These are phyloP conservation scores for Tuberolachnus salignus DNA, from an alignment of 2,888 invertebrate genomes.

Conservation along the genomic window DNA sequence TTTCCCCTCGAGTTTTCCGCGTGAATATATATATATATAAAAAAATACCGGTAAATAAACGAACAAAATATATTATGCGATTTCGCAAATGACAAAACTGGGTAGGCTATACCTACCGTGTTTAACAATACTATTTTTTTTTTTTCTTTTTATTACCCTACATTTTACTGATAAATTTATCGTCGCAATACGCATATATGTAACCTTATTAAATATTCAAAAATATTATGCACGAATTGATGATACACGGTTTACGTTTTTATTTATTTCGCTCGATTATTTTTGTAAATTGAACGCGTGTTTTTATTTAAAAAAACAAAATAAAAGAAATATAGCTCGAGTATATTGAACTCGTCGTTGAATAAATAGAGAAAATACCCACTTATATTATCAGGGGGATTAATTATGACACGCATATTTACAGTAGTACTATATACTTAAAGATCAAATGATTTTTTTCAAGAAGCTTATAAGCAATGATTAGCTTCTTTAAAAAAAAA, in stretches of 20 bases:
- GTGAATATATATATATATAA: slow-evolving; percentile 4
- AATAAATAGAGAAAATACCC: no score
- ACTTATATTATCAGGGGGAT: not conserved
- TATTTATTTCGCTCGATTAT: not conserved
- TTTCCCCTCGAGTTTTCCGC: slow-evolving; percentile 28
- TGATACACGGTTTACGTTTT: not conserved
- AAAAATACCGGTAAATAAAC: slow-evolving; percentile 42
- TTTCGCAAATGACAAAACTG: slow-evolving; percentile 33
- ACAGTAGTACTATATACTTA: no score
- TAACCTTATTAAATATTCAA: not conserved
- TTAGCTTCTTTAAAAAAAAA: not conserved
- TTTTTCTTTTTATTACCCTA: slow-evolving; percentile 3
- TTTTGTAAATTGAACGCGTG: not conserved
- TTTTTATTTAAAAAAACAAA: not conserved
- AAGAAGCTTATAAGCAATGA: not conserved
- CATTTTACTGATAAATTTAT: slow-evolving; percentile 36
- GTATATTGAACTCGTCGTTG: no score
- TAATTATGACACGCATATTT: not conserved
- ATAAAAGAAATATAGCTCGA: no score
- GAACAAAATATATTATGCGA: slow-evolving; percentile 35
- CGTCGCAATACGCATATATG: not conserved
- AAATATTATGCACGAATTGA: not conserved
- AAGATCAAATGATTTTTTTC: not conserved
- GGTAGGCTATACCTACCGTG: not conserved
- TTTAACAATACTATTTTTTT: slow-evolving; percentile 24